These are phyloP conservation scores for Sesamia nonagrioides DNA, from an alignment of 1,140 invertebrate species.

Conservation along the genomic window DNA sequence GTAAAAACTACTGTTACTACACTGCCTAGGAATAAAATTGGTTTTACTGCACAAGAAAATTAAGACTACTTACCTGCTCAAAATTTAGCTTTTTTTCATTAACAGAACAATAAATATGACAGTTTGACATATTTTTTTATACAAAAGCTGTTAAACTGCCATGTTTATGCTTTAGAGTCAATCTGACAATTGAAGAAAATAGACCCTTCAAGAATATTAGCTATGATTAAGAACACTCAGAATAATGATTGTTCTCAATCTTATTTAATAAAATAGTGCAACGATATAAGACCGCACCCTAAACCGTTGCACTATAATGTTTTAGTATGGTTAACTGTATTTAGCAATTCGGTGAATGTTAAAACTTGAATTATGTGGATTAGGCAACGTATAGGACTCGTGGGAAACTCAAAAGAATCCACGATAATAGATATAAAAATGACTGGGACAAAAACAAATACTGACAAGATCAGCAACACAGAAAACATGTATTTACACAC, in stretches of 20 bases:
- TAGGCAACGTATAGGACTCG: background rate
- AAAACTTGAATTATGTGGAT: background rate
- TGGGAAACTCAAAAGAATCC: background rate
- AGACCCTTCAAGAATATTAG: too few relatives aligned
- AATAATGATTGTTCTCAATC: background rate
- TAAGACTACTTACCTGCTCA: constrained; percentile 14
- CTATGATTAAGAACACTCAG: background rate
- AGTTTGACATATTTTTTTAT: background rate
- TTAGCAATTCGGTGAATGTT: background rate
- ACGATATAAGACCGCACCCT: background rate
- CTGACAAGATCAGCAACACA: background rate
- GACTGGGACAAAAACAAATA: background rate
- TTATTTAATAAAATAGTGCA: background rate
- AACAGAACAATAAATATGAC: too few relatives aligned
- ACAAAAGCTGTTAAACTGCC: too few relatives aligned
- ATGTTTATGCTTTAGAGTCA: too few relatives aligned
- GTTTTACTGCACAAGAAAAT: background rate
- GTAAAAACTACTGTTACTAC: background rate
- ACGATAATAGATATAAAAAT: background rate
- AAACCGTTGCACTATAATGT: background rate
- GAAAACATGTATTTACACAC: constrained; percentile 12
- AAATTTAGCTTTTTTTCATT: background rate
- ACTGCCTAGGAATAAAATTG: background rate
- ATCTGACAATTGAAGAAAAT: too few relatives aligned
- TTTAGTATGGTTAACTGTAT: background rate